phyloP scores from a whole-genome alignment of 2,113 vertebrate genomes.

The Erythrocercus mccallii region DNA sequence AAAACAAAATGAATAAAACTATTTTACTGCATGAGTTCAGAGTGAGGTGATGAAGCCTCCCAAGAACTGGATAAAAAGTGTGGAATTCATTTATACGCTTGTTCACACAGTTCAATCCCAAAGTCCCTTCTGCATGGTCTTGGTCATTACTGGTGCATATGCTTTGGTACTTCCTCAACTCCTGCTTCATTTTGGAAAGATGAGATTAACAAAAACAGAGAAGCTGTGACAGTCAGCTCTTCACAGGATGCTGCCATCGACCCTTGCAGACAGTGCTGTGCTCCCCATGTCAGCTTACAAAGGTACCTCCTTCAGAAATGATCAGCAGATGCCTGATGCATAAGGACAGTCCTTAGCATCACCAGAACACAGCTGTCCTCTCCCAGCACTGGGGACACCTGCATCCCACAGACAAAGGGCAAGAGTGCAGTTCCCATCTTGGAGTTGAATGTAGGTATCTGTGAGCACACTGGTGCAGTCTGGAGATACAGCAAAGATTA shows the following conservation, averaged over 20 bases:
- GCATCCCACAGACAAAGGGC: background rate
- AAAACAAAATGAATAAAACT: background rate
- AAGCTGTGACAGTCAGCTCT: background rate
- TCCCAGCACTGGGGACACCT: accelerated
- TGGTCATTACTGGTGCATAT: background rate
- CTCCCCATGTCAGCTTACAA: background rate
- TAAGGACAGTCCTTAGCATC: background rate
- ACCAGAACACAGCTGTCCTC: background rate
- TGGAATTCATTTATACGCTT: background rate
- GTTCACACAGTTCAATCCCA: background rate
- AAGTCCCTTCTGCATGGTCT: background rate
- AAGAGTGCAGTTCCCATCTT: background rate
- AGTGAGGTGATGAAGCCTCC: background rate
- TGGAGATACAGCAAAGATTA: background rate
- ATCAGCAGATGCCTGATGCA: background rate
- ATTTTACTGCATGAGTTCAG: background rate
- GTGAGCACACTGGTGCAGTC: background rate
- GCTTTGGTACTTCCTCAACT: background rate
- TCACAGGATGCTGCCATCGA: background rate
- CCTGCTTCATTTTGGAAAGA: background rate
- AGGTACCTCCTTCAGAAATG: background rate
- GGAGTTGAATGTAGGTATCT: background rate
- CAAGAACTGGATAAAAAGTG: background rate
- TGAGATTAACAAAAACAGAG: background rate
- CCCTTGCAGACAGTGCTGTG: background rate